Evolutionary conservation across 2,888 invertebrate species (phyloP), one percentile per base, ranked within the genome.

Genomic region (Brassicogethes aeneus): DNA sequence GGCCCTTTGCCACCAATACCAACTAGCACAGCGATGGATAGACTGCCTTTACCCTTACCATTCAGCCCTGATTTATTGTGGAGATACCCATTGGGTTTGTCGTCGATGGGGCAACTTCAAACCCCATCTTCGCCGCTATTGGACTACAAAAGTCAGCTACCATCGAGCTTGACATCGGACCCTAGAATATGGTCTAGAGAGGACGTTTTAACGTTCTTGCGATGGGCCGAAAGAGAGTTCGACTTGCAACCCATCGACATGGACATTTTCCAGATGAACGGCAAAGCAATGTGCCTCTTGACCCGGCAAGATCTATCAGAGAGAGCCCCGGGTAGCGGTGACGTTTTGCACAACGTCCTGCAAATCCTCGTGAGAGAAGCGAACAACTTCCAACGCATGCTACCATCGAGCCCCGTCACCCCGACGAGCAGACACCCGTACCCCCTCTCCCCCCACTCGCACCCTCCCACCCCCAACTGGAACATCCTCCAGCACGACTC

Each of bases 261-360:
- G 79, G 91, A 93, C 62, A 81, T 89, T 70, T 94, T 94, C 67
- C 90, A 90, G 72, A 93, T 94, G 92, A 94, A 94, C 67, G 94
- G 93, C 76, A 95, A 95, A 71, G 95, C 94, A 1, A 71, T 95
- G 55, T 92, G 92, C 64, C 75, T 95, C 36, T 71, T 95, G 48
- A 93, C 88, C 35, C 85, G 93, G 65, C 81, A 80, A 12, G 94
- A 95, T 68, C 78, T 95, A 54, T 86, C 87, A 16, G 92, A 93
- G 62, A 76, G 95, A 42, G 90, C 91, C 54, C 93, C 94, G 0
- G 87, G 90, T 14, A 90, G 91, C 17, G 95, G 95, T 2, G 95
- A 95, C 65, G 87, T 95, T 14, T 72, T 95, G 46, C 92, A 91
- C 73, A 95, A 95, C 70, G 90, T 92, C 17, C 75, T 95, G 34